These are phyloP conservation scores for Lycocorax pyrrhopterus DNA, from an alignment of 2,113 vertebrate species.

Conservation along the genomic window DNA sequence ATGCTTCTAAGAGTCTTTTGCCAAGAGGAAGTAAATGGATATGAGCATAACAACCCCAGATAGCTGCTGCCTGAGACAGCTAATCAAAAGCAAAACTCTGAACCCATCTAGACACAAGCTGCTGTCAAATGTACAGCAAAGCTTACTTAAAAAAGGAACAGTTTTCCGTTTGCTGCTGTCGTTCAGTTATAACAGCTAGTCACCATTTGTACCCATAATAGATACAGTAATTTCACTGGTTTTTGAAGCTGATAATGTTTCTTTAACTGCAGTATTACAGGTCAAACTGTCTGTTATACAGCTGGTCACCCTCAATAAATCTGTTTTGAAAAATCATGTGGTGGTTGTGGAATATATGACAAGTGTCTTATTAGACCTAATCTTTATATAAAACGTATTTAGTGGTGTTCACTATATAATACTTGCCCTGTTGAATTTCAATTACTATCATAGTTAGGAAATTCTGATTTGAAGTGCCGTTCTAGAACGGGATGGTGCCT, in stretches of 20 bases:
- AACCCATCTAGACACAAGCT: background rate
- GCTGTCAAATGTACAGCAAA: background rate
- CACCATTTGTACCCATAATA: background rate
- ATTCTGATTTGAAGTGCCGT: background rate
- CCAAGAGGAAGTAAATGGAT: background rate
- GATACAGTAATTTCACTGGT: background rate
- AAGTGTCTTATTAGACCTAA: constrained; percentile 25
- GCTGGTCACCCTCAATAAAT: constrained; percentile 28
- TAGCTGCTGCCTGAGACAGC: background rate
- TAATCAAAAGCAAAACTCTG: constrained; percentile 21
- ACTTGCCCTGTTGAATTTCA: constrained; percentile 2
- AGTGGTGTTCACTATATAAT: background rate
- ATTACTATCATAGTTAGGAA: background rate
- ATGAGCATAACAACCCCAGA: background rate
- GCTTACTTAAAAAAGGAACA: background rate
- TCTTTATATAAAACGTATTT: constrained; percentile 34
- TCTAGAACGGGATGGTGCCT: background rate
- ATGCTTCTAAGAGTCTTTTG: background rate
- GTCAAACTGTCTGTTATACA: background rate
- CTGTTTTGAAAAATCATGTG: constrained; percentile 31
- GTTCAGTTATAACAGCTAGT: background rate
- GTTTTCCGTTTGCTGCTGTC: background rate
- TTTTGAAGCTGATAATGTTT: constrained; percentile 41
- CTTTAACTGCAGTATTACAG: constrained; percentile 3
- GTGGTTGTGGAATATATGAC: constrained; percentile 26